phyloP scores from a whole-genome alignment of 1,140 invertebrate genomes.

The Drosophila asahinai region DNA sequence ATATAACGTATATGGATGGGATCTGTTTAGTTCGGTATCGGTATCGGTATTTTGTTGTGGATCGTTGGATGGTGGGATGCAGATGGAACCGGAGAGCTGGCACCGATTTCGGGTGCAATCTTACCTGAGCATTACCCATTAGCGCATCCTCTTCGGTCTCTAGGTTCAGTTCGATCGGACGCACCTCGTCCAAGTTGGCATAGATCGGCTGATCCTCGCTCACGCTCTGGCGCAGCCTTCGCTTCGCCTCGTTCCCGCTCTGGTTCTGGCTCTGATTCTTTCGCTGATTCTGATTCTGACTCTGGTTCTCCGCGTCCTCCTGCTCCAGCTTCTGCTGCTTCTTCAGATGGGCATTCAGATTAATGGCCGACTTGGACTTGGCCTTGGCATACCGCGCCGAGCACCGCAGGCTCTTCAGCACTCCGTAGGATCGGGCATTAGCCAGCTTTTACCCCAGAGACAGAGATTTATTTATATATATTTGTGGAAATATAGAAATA shows the following conservation, averaged over 20 bases:
- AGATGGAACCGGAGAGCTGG: conserved; percentile 34
- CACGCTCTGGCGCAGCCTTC: conserved; percentile 29
- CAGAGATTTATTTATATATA: conserved; percentile 13
- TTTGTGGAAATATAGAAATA: conserved; percentile 23
- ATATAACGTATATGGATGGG: neutral
- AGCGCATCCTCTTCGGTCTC: conserved; percentile 58
- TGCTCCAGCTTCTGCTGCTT: conserved; percentile 61
- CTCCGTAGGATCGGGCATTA: conserved; percentile 71
- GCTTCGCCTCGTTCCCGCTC: neutral
- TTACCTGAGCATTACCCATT: conserved; percentile 78
- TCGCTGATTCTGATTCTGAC: conserved; percentile 8
- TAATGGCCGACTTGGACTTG: conserved; percentile 72
- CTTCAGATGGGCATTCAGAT: conserved; percentile 69
- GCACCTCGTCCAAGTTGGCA: conserved; percentile 61
- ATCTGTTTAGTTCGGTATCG: conserved; percentile 17
- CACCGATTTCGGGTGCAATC: conserved; percentile 31
- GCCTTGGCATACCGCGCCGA: conserved; percentile 69
- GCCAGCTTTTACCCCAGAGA: conserved; percentile 57
- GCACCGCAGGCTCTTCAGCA: conserved; percentile 68
- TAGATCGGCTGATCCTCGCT: conserved; percentile 60
- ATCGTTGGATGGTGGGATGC: conserved; percentile 48
- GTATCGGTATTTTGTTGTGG: conserved; percentile 6
- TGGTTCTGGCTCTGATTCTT: conserved; percentile 6
- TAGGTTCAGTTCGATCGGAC: conserved; percentile 18
- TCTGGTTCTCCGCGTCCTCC: conserved; percentile 10